Conservation (phyloP, 2,797 vertebrate species). For the Oreochromis mossambicus region DNA sequence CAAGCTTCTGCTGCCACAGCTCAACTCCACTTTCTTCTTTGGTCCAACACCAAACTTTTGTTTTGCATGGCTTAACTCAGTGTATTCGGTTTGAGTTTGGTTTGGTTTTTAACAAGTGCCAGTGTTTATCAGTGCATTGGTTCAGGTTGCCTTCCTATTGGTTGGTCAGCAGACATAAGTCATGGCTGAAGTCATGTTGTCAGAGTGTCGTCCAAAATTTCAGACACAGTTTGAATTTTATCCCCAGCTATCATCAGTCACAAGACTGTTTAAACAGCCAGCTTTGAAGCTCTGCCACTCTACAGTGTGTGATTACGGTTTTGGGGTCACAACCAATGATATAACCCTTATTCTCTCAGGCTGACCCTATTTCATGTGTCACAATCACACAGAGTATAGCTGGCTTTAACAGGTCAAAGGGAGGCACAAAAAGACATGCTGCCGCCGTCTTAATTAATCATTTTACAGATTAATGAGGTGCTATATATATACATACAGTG, state of each 20-base stretch:
- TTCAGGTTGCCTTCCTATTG: neutral
- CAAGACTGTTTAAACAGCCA: neutral
- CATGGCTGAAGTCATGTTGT: neutral
- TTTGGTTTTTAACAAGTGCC: neutral
- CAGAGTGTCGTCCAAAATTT: neutral
- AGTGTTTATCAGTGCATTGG: neutral
- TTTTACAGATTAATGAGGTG: conserved; percentile 14
- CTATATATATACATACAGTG: neutral
- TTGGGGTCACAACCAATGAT: neutral
- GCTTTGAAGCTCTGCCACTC: neutral
- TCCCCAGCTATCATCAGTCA: neutral
- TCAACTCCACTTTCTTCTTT: neutral
- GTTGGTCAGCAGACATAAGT: neutral
- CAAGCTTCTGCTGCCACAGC: neutral
- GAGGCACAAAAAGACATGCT: neutral
- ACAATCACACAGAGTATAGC: neutral
- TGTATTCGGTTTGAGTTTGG: neutral
- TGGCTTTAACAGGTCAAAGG: neutral
- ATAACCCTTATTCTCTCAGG: neutral
- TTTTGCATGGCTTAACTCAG: neutral
- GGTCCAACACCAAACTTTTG: neutral
- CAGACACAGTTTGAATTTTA: neutral
- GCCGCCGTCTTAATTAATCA: neutral
- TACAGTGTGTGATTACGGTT: neutral
- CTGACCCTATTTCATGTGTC: neutral